Base-by-base conservation (phyloP, 35 echinoderm and acorn worm species). In the Lytechinus variegatus region DNA sequence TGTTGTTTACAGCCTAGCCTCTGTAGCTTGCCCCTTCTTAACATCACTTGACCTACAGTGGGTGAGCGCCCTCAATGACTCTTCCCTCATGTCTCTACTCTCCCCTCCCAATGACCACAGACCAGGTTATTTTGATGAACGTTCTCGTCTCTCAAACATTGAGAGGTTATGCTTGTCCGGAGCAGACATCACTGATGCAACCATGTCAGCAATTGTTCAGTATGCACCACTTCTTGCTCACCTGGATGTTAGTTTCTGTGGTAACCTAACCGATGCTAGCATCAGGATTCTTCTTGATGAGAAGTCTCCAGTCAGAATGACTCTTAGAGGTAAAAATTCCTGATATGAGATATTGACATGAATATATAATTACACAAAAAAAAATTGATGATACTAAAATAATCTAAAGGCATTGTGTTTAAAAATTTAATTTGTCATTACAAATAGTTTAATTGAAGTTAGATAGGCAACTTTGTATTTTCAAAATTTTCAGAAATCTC, bases 101-200 rank as follows among this genome's bases (percentile, higher is more conserved):
- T 98, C 97, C 4, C 95, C 95, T 54, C 96, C 96, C 28, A 94
- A 55, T 12, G 97, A 99, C 24, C 98, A 99, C 87, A 95, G 97
- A 16, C 98, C 98, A 6, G 98, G 98, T 24, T 56, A 97, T 44
- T 91, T 99, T 61, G 97, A 99, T 90, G 98, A 98, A 52, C 52
- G 96, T 27, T 97, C 96, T 16, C 97, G 96, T 66, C 88, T 99
- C 55, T 57, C 95, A 9, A 96, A 97, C 87, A 54, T 99, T 3
- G 92, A 95, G 86, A 87, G 95, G 12, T 95, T 99, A 5, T 92
- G 92, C 21, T 54, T 99, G 87, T 92, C 94, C 28, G 98, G 98
- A 72, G 95, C 95, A 91, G 98, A 99, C 96, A 98, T 99, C 95
- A 98, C 97, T 4, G 97, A 99, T 97, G 87, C 92, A 8, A 95